Percentiles rank a stretch among this genome's conserved stretches.
phyloP scores from a whole-genome alignment of 2,797 vertebrate genomes.

The Hydrocynus forskahlii region DNA sequence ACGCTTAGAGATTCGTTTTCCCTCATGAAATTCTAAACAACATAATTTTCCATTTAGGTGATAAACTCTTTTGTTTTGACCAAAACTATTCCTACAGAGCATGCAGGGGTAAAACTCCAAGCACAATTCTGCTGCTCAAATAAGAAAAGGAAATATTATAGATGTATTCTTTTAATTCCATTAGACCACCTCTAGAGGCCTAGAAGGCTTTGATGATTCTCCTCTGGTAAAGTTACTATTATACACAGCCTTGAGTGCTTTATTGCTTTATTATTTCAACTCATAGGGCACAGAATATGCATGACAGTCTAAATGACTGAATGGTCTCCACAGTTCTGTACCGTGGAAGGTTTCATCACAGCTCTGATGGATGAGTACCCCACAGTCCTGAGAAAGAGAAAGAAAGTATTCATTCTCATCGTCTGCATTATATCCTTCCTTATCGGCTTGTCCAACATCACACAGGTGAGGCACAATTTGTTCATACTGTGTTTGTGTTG shows the following conservation, averaged over 20 bases:
- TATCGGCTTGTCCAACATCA: slow-evolving; percentile 96
- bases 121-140: too few species aligned
- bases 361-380: slow-evolving; percentile 97
- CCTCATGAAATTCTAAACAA: too few species aligned
- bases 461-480: too few species aligned
- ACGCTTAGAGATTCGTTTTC: too few species aligned
- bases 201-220: too few species aligned
- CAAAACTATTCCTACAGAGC: too few species aligned
- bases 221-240: background rate
- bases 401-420: slow-evolving; percentile 90
- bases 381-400: slow-evolving; percentile 79
- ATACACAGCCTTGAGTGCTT: background rate
- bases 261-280: background rate
- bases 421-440: slow-evolving; percentile 93
- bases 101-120: too few species aligned
- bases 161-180: too few species aligned
- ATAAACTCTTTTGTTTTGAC: too few species aligned
- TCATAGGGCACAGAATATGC: background rate
- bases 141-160: too few species aligned
- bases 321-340: slow-evolving; percentile 88
- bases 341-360: slow-evolving; percentile 97
- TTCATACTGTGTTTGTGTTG: background rate
- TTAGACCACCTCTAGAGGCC: too few species aligned
- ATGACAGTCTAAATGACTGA: background rate
- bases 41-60: too few species aligned